A percentile compares a stretch with the other conserved stretches of the same genome.
These are phyloP conservation scores for Drosophila siamana DNA, from an alignment of 2,888 invertebrate genomes.

Conservation along the genomic window DNA sequence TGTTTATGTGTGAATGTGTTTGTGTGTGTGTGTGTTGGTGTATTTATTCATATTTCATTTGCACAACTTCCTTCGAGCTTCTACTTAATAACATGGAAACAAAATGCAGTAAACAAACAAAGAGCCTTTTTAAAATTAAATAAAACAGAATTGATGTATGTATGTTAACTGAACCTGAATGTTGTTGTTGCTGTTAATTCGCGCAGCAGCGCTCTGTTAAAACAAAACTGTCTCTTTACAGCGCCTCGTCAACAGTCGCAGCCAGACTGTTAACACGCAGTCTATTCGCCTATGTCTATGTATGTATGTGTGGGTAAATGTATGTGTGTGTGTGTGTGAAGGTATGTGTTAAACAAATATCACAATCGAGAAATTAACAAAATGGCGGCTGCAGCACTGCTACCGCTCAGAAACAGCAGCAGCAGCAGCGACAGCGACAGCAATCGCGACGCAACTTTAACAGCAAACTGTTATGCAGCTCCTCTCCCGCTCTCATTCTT, in stretches of 20 bases:
- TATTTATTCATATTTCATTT: conserved; percentile 25
- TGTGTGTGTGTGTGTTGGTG: conserved; percentile 7
- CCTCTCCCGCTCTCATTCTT: neutral
- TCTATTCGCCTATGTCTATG: conserved; percentile 40
- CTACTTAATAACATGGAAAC: conserved; percentile 41
- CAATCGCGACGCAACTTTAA: conserved; percentile 39
- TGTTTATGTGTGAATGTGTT: conserved; percentile 13
- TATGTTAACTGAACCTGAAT: conserved; percentile 39
- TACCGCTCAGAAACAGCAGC: conserved; percentile 40
- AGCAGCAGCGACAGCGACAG: conserved; percentile 47
- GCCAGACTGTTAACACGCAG: conserved; percentile 67
- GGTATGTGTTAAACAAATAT: conserved; percentile 77
- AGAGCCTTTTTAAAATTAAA: conserved; percentile 28
- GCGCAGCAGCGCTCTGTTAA: conserved; percentile 68
- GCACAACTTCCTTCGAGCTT: conserved; percentile 40
- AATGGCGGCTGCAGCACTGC: conserved; percentile 74
- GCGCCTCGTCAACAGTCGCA: conserved; percentile 63
- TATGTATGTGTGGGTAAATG: conserved; percentile 28
- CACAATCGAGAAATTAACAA: conserved; percentile 81
- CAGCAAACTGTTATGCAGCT: conserved; percentile 34
- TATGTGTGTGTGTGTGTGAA: conserved; percentile 40
- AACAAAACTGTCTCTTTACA: conserved; percentile 30
- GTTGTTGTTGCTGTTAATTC: conserved; percentile 18
- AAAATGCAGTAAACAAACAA: conserved; percentile 11
- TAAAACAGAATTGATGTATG: conserved; percentile 19